Evolutionary conservation across 2,888 invertebrate genomes (phyloP).

Genomic region (Noctuana brunneofusca): DNA sequence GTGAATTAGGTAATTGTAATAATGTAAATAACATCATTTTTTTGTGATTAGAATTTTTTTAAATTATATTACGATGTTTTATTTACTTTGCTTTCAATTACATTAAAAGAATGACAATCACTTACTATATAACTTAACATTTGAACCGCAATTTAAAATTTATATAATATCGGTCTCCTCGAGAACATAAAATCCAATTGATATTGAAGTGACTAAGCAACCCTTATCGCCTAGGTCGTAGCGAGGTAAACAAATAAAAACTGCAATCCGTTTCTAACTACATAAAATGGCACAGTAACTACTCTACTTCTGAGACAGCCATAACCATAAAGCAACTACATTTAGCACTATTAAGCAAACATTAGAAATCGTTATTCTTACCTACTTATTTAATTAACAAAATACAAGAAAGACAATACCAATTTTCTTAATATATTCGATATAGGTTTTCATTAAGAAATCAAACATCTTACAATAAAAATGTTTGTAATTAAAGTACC

Average conservation of each 20-base stretch:
- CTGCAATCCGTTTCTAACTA: slow-evolving; percentile 22
- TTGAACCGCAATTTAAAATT: neutral
- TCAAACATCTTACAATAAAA: neutral
- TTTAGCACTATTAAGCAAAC: slow-evolving; percentile 8
- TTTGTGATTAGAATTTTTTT: too few relatives aligned
- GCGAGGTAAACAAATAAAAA: slow-evolving; percentile 29
- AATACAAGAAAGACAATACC: neutral
- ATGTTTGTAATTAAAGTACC: too few relatives aligned
- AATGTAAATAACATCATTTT: too few relatives aligned
- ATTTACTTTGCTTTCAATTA: too few relatives aligned
- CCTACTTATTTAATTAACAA: neutral
- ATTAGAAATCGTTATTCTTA: neutral
- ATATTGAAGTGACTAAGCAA: slow-evolving; percentile 19
- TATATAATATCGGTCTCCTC: neutral
- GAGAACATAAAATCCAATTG: neutral
- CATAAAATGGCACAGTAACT: slow-evolving; percentile 18
- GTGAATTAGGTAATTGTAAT: too few relatives aligned
- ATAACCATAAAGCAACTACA: slow-evolving; percentile 13
- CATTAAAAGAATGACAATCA: too few relatives aligned
- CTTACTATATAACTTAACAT: too few relatives aligned
- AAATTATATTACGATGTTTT: too few relatives aligned
- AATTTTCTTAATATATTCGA: neutral
- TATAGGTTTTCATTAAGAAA: neutral
- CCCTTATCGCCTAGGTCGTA: slow-evolving; percentile 18
- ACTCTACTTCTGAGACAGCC: slow-evolving; percentile 5